phyloP scores from a whole-genome alignment of 2,797 vertebrate species.

The Vultur gryphus region DNA sequence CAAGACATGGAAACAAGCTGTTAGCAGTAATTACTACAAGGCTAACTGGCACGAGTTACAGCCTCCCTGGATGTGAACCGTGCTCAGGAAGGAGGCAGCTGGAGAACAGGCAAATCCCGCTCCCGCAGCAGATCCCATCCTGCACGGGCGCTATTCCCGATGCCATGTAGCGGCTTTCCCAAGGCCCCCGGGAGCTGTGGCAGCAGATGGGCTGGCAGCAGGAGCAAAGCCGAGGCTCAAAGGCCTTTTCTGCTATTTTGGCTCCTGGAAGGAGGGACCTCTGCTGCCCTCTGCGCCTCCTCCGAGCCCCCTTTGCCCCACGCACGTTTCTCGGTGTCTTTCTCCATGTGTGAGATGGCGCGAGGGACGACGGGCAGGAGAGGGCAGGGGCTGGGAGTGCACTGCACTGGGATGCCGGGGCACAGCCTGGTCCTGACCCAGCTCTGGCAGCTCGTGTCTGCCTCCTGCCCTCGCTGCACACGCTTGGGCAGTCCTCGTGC shows the following conservation, averaged over 20 bases:
- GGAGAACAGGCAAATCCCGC: neutral
- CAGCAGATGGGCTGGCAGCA: slow-evolving; percentile 15
- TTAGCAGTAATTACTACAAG: slow-evolving; percentile 55
- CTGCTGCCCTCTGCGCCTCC: neutral
- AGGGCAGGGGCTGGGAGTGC: neutral
- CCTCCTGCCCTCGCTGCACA: neutral
- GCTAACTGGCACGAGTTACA: slow-evolving; percentile 18
- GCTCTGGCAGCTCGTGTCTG: neutral
- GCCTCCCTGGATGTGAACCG: slow-evolving; percentile 3
- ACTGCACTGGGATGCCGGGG: neutral
- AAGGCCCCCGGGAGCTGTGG: neutral
- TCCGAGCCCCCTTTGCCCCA: neutral
- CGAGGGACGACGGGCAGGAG: neutral
- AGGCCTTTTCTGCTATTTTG: neutral
- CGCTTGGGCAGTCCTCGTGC: neutral
- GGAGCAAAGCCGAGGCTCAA: neutral
- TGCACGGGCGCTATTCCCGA: neutral
- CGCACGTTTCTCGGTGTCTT: neutral
- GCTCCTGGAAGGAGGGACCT: neutral
- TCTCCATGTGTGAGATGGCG: neutral
- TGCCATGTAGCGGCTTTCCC: neutral
- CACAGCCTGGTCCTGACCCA: neutral
- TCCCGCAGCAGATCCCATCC: neutral
- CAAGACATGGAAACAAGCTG: slow-evolving; percentile 41
- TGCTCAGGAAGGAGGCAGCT: neutral